These are phyloP conservation scores for Lagodon rhomboides DNA, from an alignment of 2,797 vertebrate species.

Conservation along the genomic window DNA sequence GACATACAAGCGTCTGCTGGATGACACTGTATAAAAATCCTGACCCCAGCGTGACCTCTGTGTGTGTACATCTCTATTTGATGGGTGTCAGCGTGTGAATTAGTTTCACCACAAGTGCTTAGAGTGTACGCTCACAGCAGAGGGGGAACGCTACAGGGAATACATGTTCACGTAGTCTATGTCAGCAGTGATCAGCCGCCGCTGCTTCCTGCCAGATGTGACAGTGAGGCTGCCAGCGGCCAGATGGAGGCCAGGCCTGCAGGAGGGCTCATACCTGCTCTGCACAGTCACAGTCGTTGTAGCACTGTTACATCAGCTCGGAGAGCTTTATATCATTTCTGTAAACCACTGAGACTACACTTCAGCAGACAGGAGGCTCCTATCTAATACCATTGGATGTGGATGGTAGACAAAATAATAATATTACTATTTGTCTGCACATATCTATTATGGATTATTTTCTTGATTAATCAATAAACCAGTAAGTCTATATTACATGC, in stretches of 20 bases:
- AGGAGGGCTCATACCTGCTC: conserved; percentile 1
- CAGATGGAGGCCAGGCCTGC: not conserved
- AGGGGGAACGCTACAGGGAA: conserved; percentile 27
- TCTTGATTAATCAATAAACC: not conserved
- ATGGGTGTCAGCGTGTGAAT: conserved; percentile 46
- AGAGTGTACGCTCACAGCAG: not conserved
- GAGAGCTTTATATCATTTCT: not conserved
- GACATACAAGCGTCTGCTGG: not conserved
- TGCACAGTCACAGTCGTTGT: not conserved
- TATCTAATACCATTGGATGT: too few relatives aligned
- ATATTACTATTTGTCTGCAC: too few relatives aligned
- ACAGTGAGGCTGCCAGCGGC: conserved; percentile 8
- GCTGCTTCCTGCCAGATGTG: conserved; percentile 45
- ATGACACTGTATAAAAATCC: conserved; percentile 1
- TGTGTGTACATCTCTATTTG: not conserved
- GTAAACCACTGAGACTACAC: not conserved
- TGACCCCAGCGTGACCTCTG: conserved; percentile 29
- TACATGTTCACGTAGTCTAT: conserved; percentile 15
- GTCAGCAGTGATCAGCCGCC: conserved; percentile 29
- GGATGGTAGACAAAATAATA: too few relatives aligned
- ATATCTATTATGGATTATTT: not conserved
- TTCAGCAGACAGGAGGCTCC: too few relatives aligned
- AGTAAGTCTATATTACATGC: not conserved
- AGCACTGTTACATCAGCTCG: conserved; percentile 5
- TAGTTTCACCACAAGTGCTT: conserved; percentile 3